Conservation (phyloP, 2,113 vertebrate genomes). For the Mesembrinibis cayennensis region DNA sequence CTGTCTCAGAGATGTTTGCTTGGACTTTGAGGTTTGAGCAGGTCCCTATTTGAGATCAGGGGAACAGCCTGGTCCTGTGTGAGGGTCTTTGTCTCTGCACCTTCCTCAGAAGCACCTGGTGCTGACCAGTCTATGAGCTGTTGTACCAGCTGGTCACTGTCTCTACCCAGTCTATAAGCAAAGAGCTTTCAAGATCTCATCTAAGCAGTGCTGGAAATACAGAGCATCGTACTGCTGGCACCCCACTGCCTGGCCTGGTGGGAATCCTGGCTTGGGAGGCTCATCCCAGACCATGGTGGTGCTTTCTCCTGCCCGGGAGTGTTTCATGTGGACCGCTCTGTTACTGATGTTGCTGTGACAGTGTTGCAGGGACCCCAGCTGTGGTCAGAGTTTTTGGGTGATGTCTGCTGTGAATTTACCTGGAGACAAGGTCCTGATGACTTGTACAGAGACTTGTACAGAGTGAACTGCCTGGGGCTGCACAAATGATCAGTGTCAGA, state of each 20-base stretch:
- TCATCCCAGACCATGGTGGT: accelerated
- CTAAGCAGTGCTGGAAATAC: neutral
- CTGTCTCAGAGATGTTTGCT: neutral
- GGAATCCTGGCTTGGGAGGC: neutral
- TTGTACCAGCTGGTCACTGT: neutral
- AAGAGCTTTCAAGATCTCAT: neutral
- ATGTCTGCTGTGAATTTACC: neutral
- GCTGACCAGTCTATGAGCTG: neutral
- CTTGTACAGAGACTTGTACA: neutral
- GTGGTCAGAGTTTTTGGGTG: neutral
- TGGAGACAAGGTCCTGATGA: neutral
- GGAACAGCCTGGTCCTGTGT: neutral
- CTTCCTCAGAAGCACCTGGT: neutral
- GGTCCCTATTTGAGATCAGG: neutral
- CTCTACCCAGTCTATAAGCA: neutral
- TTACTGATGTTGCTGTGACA: neutral
- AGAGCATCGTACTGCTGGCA: neutral
- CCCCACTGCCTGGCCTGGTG: neutral
- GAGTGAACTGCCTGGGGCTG: neutral
- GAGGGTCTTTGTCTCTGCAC: neutral
- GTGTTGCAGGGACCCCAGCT: neutral
- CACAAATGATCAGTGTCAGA: neutral
- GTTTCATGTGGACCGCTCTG: neutral
- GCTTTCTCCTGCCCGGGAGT: neutral
- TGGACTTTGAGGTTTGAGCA: neutral